phyloP scores from a whole-genome alignment of 2,113 vertebrate genomes.

The Halcyon malimbica region DNA sequence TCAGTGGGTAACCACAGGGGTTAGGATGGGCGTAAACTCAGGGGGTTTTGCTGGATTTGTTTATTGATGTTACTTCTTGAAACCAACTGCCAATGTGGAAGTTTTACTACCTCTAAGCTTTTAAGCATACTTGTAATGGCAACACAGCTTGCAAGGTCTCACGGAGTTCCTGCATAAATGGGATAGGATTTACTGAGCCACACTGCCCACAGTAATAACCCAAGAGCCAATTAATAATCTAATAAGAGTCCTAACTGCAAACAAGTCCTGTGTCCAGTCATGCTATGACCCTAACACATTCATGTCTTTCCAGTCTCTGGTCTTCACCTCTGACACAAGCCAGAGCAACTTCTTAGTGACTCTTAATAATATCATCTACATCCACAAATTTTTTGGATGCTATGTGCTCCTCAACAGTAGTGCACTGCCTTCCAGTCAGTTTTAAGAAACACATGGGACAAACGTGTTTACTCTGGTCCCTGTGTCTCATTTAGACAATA shows the following conservation, averaged over 20 bases:
- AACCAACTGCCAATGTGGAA: neutral
- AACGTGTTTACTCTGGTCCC: neutral
- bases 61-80: neutral
- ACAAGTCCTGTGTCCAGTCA: neutral
- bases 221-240: neutral
- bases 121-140: neutral
- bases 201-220: neutral
- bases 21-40: neutral
- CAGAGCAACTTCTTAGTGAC: neutral
- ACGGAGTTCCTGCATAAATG: neutral
- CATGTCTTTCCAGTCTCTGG: neutral
- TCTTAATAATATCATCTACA: neutral
- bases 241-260: neutral
- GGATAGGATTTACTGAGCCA: neutral
- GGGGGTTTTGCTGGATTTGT: neutral
- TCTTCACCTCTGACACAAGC: neutral
- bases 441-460: neutral
- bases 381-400: neutral
- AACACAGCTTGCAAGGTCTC: neutral
- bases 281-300: rapidly evolving
- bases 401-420: neutral
- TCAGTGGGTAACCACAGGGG: neutral
- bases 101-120: neutral
- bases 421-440: neutral
- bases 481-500: neutral